Conservation (phyloP, 2,797 vertebrate genomes). For the Lepus townsendii region DNA sequence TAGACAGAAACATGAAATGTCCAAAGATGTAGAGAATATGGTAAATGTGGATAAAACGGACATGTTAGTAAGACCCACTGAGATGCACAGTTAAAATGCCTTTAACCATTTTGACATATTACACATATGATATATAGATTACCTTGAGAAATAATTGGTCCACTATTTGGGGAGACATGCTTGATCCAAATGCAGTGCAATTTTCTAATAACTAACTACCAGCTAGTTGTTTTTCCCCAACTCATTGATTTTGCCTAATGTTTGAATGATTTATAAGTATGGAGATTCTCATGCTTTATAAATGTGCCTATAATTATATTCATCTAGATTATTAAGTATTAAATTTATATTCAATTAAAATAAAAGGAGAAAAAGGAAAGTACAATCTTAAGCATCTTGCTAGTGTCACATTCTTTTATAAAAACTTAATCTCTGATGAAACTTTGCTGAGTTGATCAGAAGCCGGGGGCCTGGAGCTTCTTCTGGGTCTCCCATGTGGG, state of each 20-base stretch:
- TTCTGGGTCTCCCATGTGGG: too few species aligned
- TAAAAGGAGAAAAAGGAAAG: background rate
- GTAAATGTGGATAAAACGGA: slow-evolving; percentile 16
- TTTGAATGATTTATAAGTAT: background rate
- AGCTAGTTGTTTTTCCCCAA: background rate
- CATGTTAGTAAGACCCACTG: slow-evolving; percentile 49
- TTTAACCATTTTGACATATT: slow-evolving; percentile 50
- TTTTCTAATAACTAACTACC: background rate
- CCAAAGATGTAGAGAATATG: slow-evolving; percentile 71
- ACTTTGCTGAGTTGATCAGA: background rate
- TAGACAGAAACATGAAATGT: slow-evolving; percentile 71
- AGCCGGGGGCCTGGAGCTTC: too few species aligned
- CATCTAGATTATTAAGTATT: background rate
- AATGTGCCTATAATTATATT: background rate
- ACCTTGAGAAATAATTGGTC: background rate
- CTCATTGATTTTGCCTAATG: background rate
- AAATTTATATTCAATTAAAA: background rate
- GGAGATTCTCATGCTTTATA: background rate
- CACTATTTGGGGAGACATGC: background rate
- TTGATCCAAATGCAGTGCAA: background rate
- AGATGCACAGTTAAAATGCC: slow-evolving; percentile 66
- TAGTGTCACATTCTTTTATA: slow-evolving; percentile 35
- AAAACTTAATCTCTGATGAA: background rate
- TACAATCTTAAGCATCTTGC: slow-evolving; percentile 1
- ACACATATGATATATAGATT: background rate